Base-by-base conservation (phyloP, 53 echinoderm and acorn worm species). In the Actinopyga echinites region DNA sequence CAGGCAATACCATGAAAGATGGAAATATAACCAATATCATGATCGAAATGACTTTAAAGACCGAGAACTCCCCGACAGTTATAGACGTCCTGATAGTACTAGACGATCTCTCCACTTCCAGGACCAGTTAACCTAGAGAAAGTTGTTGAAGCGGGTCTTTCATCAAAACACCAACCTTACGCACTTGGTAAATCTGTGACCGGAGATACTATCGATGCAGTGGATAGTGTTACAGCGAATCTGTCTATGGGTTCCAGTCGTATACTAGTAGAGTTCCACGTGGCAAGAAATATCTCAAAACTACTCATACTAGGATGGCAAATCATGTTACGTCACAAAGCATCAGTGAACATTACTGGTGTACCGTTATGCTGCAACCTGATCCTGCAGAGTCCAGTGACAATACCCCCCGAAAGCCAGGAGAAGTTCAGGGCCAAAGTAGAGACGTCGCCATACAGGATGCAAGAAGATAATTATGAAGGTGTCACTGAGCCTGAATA, bases 281-380 rank as follows among this genome's bases (percentile, higher is more conserved):
- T 79, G 8, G 61, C 60, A 1, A 57, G 80, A 30, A 58, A 79
- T 35, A 33, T 79, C 8, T 57, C n/a, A 1, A 34, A 35, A 37
- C 80, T 60, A 60, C 15, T 79, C 1, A 3, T 79, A n/a, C 36
- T 79, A 33, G 80, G 37, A 17, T 79, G 80, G 61, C 59, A 79
- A 35, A 58, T 79, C 35, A 33, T 78, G 15, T 15, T 5, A 61
- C 61, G 20, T 30, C 25, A 61, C 6, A 30, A 30, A 5, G 23
- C 25, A 28, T 25, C 23, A 1, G 61, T 22, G 0, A 17, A 61
- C 23, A 30, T 61, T 11, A 30, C 25, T 61, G 30, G 30, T 61
- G 61, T 19, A 10, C 61, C 61, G 3, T 25, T 30, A 61, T 28
- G 61, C 19, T 61, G 61, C 30, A 61, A 61, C 61, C 61, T 61